phyloP scores from a whole-genome alignment of 2,888 invertebrate genomes.

The Ornithoptera alexandrae region DNA sequence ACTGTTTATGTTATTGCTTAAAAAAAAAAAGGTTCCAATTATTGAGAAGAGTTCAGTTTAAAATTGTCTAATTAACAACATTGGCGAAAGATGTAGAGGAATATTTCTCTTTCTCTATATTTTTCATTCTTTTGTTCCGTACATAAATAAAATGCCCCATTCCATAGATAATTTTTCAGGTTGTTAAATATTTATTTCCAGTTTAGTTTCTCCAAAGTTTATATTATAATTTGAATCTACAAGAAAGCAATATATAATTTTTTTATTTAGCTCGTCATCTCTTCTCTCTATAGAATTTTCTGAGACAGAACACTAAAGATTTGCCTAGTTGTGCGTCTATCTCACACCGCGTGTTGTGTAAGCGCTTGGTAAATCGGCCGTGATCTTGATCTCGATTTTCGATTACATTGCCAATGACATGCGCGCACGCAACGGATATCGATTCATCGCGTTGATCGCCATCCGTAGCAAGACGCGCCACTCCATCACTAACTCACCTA shows the following conservation, averaged over 20 bases:
- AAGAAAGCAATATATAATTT: too few species aligned
- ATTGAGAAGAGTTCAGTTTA: conserved; percentile 7
- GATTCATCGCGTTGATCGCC: conserved; percentile 19
- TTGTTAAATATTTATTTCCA: too few species aligned
- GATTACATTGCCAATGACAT: conserved; percentile 48
- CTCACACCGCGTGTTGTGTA: conserved; percentile 41
- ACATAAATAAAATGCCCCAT: too few species aligned
- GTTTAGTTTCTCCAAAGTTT: too few species aligned
- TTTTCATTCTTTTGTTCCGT: too few species aligned
- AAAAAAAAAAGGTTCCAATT: conserved; percentile 15
- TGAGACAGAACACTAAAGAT: too few species aligned
- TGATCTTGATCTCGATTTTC: conserved; percentile 64
- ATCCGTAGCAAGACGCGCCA: neutral
- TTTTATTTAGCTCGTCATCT: too few species aligned
- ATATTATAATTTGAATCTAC: too few species aligned
- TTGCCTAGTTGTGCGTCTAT: conserved; percentile 21
- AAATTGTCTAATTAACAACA: conserved; percentile 7
- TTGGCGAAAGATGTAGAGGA: too few species aligned
- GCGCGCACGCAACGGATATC: conserved; percentile 35
- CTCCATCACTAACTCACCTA: neutral
- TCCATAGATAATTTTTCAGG: too few species aligned
- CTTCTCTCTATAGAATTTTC: too few species aligned
- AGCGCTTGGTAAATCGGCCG: conserved; percentile 48
- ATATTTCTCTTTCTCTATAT: too few species aligned
- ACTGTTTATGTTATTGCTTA: conserved; percentile 9